These are phyloP conservation scores for Acanthopagrus latus DNA, from an alignment of 2,797 vertebrate species.

Conservation along the genomic window DNA sequence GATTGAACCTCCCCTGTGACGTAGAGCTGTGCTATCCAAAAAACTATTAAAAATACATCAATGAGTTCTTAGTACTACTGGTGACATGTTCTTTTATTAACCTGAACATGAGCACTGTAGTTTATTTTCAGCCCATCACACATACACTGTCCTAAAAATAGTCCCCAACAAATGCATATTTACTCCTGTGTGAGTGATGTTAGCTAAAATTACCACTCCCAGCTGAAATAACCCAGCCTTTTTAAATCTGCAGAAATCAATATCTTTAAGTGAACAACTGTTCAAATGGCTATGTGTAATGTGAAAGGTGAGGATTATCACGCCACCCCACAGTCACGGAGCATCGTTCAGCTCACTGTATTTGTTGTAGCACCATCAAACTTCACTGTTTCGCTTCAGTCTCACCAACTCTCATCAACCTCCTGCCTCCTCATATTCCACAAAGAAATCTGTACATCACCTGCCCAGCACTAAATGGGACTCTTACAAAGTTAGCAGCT, in stretches of 20 bases:
- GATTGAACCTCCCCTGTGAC: neutral
- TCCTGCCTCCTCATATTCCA: neutral
- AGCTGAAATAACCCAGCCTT: neutral
- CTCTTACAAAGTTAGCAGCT: neutral
- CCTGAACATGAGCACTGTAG: neutral
- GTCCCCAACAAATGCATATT: constrained; percentile 1
- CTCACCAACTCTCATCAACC: neutral
- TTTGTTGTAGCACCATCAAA: neutral
- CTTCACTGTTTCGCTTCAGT: neutral
- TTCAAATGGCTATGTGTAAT: neutral
- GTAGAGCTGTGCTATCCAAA: neutral
- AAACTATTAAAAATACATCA: constrained; percentile 13
- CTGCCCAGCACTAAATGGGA: neutral
- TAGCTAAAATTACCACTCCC: constrained; percentile 23
- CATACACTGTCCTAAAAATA: constrained; percentile 7
- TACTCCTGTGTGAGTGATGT: constrained; percentile 3
- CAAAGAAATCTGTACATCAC: neutral
- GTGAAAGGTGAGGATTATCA: neutral
- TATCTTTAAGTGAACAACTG: neutral
- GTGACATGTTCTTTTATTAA: neutral
- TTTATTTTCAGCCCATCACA: constrained; percentile 22
- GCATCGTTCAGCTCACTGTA: neutral
- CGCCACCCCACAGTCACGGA: neutral
- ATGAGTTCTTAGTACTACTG: neutral
- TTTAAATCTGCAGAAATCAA: neutral